Percentiles rank a stretch among this genome's conserved stretches.
Evolutionary conservation across 2,113 vertebrate species (phyloP).

Genomic region (Machaerirhynchus nigripectus): DNA sequence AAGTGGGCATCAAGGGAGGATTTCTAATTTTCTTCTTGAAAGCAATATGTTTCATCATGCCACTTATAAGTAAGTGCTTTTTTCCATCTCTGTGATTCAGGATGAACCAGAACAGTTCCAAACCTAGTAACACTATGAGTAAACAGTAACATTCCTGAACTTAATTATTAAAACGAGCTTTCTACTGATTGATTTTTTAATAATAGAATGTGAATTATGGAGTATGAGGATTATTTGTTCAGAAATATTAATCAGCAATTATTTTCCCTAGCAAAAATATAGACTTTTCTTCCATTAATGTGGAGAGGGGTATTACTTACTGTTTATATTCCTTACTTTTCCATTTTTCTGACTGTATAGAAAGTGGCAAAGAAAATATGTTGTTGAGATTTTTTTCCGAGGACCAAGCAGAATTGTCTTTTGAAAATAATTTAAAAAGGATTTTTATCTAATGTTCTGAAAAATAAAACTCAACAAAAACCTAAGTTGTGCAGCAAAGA

Average conservation of each 20-base stretch:
- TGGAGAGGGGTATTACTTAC: not conserved
- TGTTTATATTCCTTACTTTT: not conserved
- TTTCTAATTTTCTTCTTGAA: constrained; percentile 48
- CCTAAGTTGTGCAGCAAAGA: not conserved
- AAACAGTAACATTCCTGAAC: not conserved
- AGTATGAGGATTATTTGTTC: not conserved
- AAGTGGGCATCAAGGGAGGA: constrained; percentile 9
- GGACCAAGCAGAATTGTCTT: not conserved
- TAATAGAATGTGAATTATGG: not conserved
- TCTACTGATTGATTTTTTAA: constrained; percentile 1
- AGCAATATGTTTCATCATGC: constrained; percentile 7
- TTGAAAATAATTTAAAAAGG: not conserved
- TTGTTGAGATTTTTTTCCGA: not conserved
- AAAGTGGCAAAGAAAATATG: not conserved
- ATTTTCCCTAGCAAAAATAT: not conserved
- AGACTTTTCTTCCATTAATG: not conserved
- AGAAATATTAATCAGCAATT: constrained; percentile 6
- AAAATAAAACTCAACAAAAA: not conserved
- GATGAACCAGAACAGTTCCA: not conserved
- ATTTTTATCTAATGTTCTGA: not conserved
- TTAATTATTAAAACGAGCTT: not conserved
- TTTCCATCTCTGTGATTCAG: not conserved
- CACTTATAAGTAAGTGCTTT: not conserved
- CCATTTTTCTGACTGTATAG: not conserved
- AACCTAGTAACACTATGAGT: not conserved